phyloP scores from a whole-genome alignment of 2,888 invertebrate genomes.

The Drosophila neoperkinsi region DNA sequence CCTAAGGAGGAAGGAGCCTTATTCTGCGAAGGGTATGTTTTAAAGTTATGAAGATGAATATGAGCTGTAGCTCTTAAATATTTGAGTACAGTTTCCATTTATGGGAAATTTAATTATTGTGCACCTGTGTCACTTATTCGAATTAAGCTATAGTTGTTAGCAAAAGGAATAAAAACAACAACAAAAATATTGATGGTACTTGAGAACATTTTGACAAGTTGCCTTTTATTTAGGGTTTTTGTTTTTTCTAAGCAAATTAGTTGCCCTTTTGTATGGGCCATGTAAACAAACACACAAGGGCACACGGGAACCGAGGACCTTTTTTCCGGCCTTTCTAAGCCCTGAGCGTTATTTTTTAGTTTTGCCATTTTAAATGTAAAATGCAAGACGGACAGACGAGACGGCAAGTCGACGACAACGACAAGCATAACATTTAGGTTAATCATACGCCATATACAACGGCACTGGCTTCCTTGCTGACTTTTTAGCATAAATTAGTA shows the following conservation, averaged over 20 bases:
- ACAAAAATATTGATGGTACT: conserved; percentile 24
- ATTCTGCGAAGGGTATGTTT: conserved; percentile 34
- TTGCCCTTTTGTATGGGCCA: conserved; percentile 55
- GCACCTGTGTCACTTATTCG: neutral
- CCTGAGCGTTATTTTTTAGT: conserved; percentile 58
- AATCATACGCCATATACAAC: conserved; percentile 70
- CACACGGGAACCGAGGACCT: conserved; percentile 42
- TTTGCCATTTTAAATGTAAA: conserved; percentile 74
- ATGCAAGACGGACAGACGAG: conserved; percentile 19
- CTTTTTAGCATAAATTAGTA: conserved; percentile 77
- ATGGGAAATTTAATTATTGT: conserved; percentile 16
- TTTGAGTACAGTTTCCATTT: neutral
- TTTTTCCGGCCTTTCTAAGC: conserved; percentile 44
- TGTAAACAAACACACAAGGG: conserved; percentile 43
- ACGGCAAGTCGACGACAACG: conserved; percentile 42
- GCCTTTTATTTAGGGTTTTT: conserved; percentile 32
- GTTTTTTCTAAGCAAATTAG: conserved; percentile 62
- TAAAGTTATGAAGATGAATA: conserved; percentile 11
- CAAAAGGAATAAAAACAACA: neutral
- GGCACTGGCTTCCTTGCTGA: conserved; percentile 32
- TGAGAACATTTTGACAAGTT: conserved; percentile 29
- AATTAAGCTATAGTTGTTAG: conserved; percentile 9
- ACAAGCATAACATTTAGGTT: conserved; percentile 65
- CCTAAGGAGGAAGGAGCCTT: conserved; percentile 9
- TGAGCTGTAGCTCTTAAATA: conserved; percentile 4